These are phyloP conservation scores for Tridacna gigas DNA, from an alignment of 2,888 invertebrate species.

Conservation along the genomic window DNA sequence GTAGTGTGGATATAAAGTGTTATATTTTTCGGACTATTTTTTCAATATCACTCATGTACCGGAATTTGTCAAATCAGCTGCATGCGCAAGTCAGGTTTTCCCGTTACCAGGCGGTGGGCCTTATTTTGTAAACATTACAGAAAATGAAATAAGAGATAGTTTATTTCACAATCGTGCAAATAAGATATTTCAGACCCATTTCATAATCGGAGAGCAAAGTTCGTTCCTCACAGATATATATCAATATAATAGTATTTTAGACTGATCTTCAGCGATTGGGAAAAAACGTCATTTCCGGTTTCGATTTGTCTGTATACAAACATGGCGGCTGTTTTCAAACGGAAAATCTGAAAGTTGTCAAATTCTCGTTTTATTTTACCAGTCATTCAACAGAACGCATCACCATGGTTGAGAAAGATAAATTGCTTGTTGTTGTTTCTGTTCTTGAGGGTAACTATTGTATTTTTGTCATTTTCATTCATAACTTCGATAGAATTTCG, in stretches of 20 bases:
- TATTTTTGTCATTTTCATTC: neutral
- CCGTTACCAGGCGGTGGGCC: conserved; percentile 72
- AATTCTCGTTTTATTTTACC: neutral
- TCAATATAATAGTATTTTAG: no score
- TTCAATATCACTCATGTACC: conserved; percentile 46
- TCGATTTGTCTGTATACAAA: conserved; percentile 51
- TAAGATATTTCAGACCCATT: no score
- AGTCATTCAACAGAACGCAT: no score
- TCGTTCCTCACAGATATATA: no score
- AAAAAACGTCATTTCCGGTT: conserved; percentile 72
- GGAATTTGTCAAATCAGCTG: conserved; percentile 68
- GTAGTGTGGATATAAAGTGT: neutral
- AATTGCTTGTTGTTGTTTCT: conserved; percentile 81
- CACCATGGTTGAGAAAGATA: conserved; percentile 79
- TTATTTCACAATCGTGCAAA: no score
- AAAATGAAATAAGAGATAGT: neutral
- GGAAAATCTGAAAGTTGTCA: conserved; percentile 19
- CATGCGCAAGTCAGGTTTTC: conserved; percentile 77
- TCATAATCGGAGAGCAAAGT: no score
- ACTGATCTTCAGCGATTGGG: neutral
- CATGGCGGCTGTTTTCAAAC: conserved; percentile 81
- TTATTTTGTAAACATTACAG: conserved; percentile 36
- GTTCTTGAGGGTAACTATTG: conserved; percentile 80
- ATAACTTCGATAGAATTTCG: neutral
- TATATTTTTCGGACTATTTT: conserved; percentile 36